Conservation (phyloP, 2,888 invertebrate species). For the Dermolepida albohirtum region DNA sequence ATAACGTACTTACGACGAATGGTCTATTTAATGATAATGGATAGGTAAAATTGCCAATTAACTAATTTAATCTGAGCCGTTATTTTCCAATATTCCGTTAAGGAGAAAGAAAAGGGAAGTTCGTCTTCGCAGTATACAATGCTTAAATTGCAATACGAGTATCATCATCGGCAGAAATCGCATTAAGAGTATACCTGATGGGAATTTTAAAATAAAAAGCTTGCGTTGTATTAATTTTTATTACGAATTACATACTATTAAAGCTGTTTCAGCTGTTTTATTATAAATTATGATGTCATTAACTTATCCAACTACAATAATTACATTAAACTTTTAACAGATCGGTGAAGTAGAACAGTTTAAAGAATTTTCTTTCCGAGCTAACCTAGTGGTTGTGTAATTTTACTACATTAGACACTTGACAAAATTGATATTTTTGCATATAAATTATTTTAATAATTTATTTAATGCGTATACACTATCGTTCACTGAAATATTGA, state of each 20-base stretch:
- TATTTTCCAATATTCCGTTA: constrained; percentile 14
- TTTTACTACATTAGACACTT: too few relatives aligned
- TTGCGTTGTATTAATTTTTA: constrained; percentile 20
- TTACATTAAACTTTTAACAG: background rate
- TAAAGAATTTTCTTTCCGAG: too few relatives aligned
- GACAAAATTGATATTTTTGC: too few relatives aligned
- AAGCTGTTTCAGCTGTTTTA: constrained; percentile 36
- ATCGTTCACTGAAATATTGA: too few relatives aligned
- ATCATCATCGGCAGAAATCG: background rate
- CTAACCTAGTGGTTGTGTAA: too few relatives aligned
- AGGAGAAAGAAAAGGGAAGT: constrained; percentile 1
- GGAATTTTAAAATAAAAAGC: constrained; percentile 32
- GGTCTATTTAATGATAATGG: constrained; percentile 19
- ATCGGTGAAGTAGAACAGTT: too few relatives aligned
- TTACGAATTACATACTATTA: constrained; percentile 36
- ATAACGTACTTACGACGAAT: constrained; percentile 23
- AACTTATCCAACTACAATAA: constrained; percentile 27
- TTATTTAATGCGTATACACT: too few relatives aligned
- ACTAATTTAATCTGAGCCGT: constrained; percentile 17
- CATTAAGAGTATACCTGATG: constrained; percentile 6
- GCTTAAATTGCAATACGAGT: background rate
- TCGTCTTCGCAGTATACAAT: background rate
- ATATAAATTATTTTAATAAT: too few relatives aligned
- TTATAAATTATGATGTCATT: constrained; percentile 19
- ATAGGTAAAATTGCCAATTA: constrained; percentile 22